Percentiles rank a stretch among this genome's conserved stretches.
Evolutionary conservation across 2,797 vertebrate species (phyloP).

Genomic region (Etheostoma nigrum): DNA sequence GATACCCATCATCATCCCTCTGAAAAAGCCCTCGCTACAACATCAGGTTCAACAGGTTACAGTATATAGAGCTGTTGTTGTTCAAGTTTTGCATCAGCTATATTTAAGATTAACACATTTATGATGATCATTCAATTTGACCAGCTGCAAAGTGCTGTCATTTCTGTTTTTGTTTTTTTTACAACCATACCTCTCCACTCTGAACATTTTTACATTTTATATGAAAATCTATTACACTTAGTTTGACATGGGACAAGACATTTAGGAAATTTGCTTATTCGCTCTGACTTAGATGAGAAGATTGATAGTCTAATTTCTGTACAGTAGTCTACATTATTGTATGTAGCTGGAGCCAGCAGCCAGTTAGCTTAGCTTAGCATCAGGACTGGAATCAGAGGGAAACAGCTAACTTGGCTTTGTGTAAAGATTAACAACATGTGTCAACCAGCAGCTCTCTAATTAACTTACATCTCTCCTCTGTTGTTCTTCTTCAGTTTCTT

Average conservation of each 20-base stretch:
- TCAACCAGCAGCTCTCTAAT: not conserved
- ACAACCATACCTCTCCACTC: too few relatives aligned
- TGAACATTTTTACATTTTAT: too few relatives aligned
- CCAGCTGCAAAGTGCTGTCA: not conserved
- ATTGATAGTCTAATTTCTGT: not conserved
- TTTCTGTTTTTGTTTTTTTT: not conserved
- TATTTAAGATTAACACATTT: not conserved
- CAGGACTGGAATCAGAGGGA: not conserved
- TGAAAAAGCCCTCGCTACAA: not conserved
- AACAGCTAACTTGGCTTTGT: not conserved
- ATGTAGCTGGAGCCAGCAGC: too few relatives aligned
- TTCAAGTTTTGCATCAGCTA: not conserved
- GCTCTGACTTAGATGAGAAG: not conserved
- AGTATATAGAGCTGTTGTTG: not conserved
- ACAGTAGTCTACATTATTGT: not conserved
- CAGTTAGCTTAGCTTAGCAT: conserved; percentile 6
- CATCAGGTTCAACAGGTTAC: conserved; percentile 13
- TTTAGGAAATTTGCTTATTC: not conserved
- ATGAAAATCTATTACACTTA: not conserved
- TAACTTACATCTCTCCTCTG: not conserved
- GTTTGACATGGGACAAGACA: not conserved
- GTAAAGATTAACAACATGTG: not conserved
- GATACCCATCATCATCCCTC: conserved; percentile 12
- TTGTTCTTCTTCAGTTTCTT: not conserved
- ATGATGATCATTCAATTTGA: not conserved